Base-by-base conservation (phyloP, 2,888 invertebrate species). In the Mesochorus sp. region DNA sequence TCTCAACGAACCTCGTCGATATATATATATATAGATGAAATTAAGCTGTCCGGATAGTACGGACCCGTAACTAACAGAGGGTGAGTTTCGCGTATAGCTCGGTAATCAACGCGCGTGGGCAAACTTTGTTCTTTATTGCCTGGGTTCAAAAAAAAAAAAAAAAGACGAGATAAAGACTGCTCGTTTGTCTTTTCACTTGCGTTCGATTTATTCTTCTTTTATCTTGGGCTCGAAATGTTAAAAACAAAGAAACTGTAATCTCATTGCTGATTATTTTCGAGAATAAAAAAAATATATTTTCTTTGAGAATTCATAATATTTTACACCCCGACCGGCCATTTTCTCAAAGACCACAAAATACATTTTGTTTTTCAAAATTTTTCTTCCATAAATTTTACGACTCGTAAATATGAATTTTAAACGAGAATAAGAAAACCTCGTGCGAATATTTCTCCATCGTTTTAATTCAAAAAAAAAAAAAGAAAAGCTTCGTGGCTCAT, bases 41-140 rank as follows among this genome's bases (percentile, higher is more conserved):
- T 78, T 74, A 78, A 74, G 74, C 74, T 42, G 51, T 67, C 34
- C 53, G 66, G 37, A 21, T 42, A 21, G 68, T 51, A 53, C 59
- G 51, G n/a, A 26, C 5, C 47, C 47, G 62, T 39, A 24, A 51
- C 37, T 55, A 34, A 55, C 64, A n/a, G 14, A 39, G 24, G 49
- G 19, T n/a, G 39, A 53, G 59, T 61, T 51, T 71, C 26, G 39
- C 53, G 24, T 47, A 31, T 26, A 59, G 28, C 21, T 34, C 61
- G 68, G 62, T 78, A 74, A 74, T 78, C 70, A 78, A 74, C 68
- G 68, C 37, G 37, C 31, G 8, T 42, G 37, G 47, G 17, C 49
- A 64, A 78, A 74, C 70, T 78, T 73, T 66, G 34, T 74, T 70
- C 70, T 74, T 70, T 39, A 66, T 59, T 59, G 34, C 24, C 49